Evolutionary conservation across 2,797 vertebrate genomes (phyloP).

Genomic region (Sphenopsis melanotis): DNA sequence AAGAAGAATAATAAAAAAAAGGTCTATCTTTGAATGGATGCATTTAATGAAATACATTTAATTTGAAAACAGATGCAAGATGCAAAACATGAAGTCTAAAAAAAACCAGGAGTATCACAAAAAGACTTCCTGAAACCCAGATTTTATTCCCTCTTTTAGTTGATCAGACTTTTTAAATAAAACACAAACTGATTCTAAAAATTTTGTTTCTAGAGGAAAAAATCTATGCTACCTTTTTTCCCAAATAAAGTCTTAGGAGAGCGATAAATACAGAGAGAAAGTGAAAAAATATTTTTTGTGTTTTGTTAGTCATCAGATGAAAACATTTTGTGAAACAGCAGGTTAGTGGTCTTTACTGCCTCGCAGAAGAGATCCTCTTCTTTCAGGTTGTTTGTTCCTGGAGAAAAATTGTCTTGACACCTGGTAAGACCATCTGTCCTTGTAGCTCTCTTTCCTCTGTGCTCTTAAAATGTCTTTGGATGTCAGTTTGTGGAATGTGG

Average conservation of each 20-base stretch:
- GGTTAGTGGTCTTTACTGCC: neutral
- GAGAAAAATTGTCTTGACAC: neutral
- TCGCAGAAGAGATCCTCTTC: neutral
- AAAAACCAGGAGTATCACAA: neutral
- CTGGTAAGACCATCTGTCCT: neutral
- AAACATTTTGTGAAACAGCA: neutral
- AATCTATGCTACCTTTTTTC: neutral
- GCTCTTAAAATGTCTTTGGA: neutral
- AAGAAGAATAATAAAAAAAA: too few relatives aligned
- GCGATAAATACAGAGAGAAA: neutral
- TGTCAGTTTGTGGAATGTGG: neutral
- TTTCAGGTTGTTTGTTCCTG: neutral
- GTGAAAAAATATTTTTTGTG: neutral
- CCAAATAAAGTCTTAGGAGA: neutral
- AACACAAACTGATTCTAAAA: neutral
- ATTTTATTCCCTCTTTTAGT: neutral
- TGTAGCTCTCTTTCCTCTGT: neutral
- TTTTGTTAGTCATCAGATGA: neutral
- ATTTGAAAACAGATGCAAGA: neutral
- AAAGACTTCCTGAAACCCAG: neutral
- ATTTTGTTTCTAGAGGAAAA: neutral
- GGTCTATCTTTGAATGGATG: accelerated
- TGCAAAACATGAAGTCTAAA: neutral
- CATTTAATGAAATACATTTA: neutral
- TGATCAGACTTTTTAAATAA: neutral